Percentiles rank a stretch among this genome's conserved stretches.
phyloP scores from a whole-genome alignment of 2,113 vertebrate species.

The Apodemus sylvaticus region DNA sequence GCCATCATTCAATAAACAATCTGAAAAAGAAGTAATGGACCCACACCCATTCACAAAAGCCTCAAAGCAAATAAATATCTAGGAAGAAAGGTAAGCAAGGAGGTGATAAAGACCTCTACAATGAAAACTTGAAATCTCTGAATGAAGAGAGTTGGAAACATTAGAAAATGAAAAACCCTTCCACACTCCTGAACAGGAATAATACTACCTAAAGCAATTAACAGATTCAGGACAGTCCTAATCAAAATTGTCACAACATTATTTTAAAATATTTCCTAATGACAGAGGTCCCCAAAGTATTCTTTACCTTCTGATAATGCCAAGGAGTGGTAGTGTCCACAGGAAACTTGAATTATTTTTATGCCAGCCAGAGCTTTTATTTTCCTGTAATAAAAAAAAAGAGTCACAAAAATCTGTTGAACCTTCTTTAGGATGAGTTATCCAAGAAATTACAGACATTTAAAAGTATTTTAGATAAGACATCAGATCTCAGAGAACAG shows the following conservation, averaged over 20 bases:
- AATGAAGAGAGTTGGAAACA: background rate
- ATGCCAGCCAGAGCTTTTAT: slow-evolving; percentile 79
- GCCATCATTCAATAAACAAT: background rate
- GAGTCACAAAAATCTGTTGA: slow-evolving; percentile 24
- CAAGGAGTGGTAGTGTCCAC: slow-evolving; percentile 92
- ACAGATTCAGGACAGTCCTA: background rate
- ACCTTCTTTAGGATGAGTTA: background rate
- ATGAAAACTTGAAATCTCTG: background rate
- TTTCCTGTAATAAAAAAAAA: slow-evolving; percentile 72
- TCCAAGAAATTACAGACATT: background rate
- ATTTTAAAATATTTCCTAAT: slow-evolving; percentile 12
- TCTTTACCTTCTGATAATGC: slow-evolving; percentile 91
- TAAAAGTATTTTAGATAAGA: slow-evolving; percentile 18
- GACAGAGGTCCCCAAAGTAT: background rate
- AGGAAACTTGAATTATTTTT: slow-evolving; percentile 92
- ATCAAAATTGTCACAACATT: background rate
- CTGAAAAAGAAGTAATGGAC: background rate
- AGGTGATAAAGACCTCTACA: background rate
- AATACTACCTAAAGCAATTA: background rate
- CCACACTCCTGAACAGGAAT: background rate
- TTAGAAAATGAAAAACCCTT: background rate
- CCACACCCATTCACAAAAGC: background rate
- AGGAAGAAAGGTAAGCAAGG: background rate
- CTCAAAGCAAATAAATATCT: background rate
- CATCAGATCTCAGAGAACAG: background rate